Evolutionary conservation across 1,140 invertebrate genomes (phyloP), one percentile per base, ranked within the genome.

Genomic region (Hylaeus anthracinus): DNA sequence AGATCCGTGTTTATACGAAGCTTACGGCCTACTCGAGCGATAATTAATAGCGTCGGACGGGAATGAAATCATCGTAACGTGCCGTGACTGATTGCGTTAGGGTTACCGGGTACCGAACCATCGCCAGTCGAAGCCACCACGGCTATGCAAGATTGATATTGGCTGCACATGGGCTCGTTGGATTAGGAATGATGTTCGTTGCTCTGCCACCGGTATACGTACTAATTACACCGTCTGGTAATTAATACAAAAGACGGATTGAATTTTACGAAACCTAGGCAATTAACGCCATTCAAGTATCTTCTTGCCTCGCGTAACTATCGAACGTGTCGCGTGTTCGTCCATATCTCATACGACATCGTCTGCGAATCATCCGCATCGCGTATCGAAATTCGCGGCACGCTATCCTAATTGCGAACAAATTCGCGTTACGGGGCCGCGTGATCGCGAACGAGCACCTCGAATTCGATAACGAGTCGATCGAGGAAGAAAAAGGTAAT

Each of bases 41-140:
- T 87, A 87, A 87, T 87, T 86, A 87, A 87, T 87, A 81, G 81
- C 82, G 76, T 37, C 67, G 76, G 81, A 86, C 81, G 81, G 78
- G 86, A 87, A 87, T 84, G 82, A 86, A 87, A 87, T 86, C 81
- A 87, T 87, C 86, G 81, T 87, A 87, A 87, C 63, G 84, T 43
- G 84, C 61, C 86, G 81, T 87, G 86, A 87, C 86, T 83, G 84
- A 87, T 87, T 77, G 85, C 85, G 75, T 82, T 85, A 85, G 51
- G 74, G 84, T 86, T 85, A 78, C 79, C 82, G 70, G 71, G 84
- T 81, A 86, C 84, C 84, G 78, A 85, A 67, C 83, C 45, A 60
- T 84, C 67, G 51, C 41, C 65, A 56, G 71, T 71, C 83, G 75
- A 83, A 63, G 66, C 75, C 65, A 60, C 43, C 26, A 56, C 55